Percentiles rank a stretch among this genome's conserved stretches.
Evolutionary conservation across 1,140 invertebrate genomes (phyloP).

Genomic region (Propsilocerus akamusi): DNA sequence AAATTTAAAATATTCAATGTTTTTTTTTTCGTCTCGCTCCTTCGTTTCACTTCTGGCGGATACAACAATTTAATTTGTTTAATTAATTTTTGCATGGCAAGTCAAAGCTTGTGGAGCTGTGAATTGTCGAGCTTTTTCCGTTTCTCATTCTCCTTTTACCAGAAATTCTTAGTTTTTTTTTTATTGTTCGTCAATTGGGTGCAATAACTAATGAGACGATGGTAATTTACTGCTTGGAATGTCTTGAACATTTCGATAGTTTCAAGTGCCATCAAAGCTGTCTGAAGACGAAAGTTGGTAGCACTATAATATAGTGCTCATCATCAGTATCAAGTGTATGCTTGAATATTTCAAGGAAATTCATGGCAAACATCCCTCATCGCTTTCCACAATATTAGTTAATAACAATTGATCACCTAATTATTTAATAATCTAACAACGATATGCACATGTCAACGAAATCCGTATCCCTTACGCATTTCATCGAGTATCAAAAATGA

Average conservation of each 20-base stretch:
- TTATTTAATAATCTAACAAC: slow-evolving; percentile 3
- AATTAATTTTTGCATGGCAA: slow-evolving; percentile 2
- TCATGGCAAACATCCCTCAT: no score
- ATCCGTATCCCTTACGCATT: background rate
- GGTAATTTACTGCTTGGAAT: background rate
- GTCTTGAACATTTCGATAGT: background rate
- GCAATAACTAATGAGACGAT: background rate
- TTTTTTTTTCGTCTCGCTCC: no score
- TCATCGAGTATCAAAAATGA: background rate
- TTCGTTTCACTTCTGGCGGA: no score
- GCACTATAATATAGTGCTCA: no score
- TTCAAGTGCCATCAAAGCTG: background rate
- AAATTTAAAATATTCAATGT: slow-evolving; percentile 4
- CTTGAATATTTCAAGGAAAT: no score
- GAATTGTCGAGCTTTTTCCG: no score
- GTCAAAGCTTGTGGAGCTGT: no score
- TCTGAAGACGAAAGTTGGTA: no score
- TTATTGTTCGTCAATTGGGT: background rate
- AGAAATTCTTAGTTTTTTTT: no score
- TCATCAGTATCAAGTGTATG: no score
- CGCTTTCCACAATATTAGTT: background rate
- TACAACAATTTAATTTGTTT: slow-evolving; percentile 4
- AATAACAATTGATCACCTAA: background rate
- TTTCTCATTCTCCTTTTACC: no score
- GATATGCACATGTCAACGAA: background rate